Percentiles rank a stretch among this genome's conserved stretches.
phyloP scores from a whole-genome alignment of 2,888 invertebrate genomes.

The Microplitis deprimator region DNA sequence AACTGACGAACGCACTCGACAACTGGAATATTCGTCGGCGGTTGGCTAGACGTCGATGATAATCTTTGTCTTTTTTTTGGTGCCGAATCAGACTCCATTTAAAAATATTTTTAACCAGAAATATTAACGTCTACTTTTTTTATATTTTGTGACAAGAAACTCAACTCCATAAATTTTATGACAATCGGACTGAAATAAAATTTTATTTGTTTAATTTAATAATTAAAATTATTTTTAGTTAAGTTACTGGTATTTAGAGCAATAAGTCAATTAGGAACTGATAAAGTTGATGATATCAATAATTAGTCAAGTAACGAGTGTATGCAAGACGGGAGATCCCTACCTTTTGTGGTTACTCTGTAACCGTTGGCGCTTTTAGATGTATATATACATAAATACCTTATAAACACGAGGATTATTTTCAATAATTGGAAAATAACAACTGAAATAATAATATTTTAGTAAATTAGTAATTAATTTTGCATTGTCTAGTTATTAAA shows the following conservation, averaged over 20 bases:
- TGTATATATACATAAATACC: background rate
- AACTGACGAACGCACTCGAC: conserved; percentile 57
- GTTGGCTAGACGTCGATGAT: background rate
- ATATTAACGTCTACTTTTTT: background rate
- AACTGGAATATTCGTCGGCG: conserved; percentile 41
- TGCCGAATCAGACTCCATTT: conserved; percentile 43
- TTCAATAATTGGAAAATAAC: background rate
- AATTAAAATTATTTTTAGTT: no score
- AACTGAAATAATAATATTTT: background rate
- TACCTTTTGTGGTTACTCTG: conserved; percentile 21
- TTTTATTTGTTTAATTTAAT: no score
- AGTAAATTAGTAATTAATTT: background rate
- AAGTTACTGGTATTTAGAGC: background rate
- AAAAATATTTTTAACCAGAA: background rate
- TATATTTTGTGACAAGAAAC: background rate
- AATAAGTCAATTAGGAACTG: background rate
- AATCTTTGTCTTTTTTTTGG: conserved; percentile 42
- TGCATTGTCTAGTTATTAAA: background rate
- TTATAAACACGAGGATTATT: background rate
- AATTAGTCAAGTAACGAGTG: background rate
- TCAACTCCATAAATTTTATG: background rate
- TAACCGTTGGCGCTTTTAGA: conserved; percentile 1
- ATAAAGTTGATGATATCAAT: background rate
- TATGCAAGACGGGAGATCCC: conserved; percentile 52
- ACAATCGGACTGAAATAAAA: no score